Base-by-base conservation (phyloP, 1,140 invertebrate species). In the Helicorthomorpha holstii region DNA sequence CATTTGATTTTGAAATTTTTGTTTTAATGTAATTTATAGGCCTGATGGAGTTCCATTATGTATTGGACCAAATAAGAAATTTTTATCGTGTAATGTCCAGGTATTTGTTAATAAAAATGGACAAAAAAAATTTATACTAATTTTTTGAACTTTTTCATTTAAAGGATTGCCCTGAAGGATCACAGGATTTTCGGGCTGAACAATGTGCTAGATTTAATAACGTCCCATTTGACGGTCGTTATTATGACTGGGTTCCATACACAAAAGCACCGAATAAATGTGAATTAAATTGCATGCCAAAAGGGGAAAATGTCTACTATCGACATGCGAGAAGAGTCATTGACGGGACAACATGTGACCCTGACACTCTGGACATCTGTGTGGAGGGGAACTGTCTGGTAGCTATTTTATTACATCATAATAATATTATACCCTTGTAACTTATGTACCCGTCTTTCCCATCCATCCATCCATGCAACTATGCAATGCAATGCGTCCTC, bases 201-300 rank as follows among this genome's bases (percentile, higher is more conserved):
- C 91, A 96, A 62, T 95, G 91, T 67, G 73, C 84, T 0, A 72
- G 78, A 52, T 91, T 80, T 63, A 79, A 95, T 65, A 66, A 69
- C 22, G 68, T 79, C 24, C 73, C 76, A 10, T 87, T 89, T 60
- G 83, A 88, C 61, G 82, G 79, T 22, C 66, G 78, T 29, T 74
- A 70, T 61, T 85, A 89, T 62, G 73, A 79, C 79, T 87, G 70
- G 78, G 80, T 78, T 51, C 48, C 42, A 44, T 55, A 48, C 27
- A 34, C 29, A 34, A 84, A 82, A 63, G 82, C 78, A 2, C 77
- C 79, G 25, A 90, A 92, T 68, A 86, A 85, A 46, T 98, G 93
- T 64, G 88, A 94, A 69, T 69, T 97, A 56, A 91, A 93, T 68
- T 98, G 94, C 66, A 92, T 88, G 80, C 92, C 93, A 2, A 76